These are phyloP conservation scores for Steinernema scapterisci DNA, from an alignment of 2,888 invertebrate genomes.

Conservation along the genomic window DNA sequence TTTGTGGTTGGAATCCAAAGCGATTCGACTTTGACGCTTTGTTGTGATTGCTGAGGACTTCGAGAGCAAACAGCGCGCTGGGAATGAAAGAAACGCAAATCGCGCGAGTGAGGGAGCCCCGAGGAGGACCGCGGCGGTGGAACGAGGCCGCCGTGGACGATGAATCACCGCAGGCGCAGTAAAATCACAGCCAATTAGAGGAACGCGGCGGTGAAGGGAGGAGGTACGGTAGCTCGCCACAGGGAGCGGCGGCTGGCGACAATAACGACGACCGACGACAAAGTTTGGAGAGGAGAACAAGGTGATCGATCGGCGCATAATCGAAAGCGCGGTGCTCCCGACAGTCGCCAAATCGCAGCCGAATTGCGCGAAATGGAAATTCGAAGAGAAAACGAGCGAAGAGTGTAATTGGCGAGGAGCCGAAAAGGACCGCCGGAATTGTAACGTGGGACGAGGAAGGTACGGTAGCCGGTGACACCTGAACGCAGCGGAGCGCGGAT, in stretches of 20 bases:
- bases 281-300: constrained; percentile 11
- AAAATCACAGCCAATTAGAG: constrained; percentile 22
- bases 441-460: no score
- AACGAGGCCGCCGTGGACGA: neutral
- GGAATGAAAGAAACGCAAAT: constrained; percentile 16
- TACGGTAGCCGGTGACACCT: neutral
- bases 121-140: neutral
- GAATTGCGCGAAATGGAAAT: constrained; percentile 23
- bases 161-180: constrained; percentile 8
- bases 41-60: constrained; percentile 27
- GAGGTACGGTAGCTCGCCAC: constrained; percentile 8
- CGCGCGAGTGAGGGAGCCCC: neutral
- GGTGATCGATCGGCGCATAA: constrained; percentile 22
- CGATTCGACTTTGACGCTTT: constrained; percentile 13
- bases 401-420: constrained; percentile 13
- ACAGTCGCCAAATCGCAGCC: neutral
- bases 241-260: neutral
- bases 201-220: neutral
- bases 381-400: neutral
- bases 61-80: constrained; percentile 26
- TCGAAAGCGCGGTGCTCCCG: constrained; percentile 21
- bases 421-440: no score
- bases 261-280: neutral
- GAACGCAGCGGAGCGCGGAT: neutral
- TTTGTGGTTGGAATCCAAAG: constrained; percentile 29